A percentile compares a stretch with the other conserved stretches of the same genome.
Evolutionary conservation across 1,140 invertebrate species (phyloP).

Genomic region (Phthorimaea operculella): DNA sequence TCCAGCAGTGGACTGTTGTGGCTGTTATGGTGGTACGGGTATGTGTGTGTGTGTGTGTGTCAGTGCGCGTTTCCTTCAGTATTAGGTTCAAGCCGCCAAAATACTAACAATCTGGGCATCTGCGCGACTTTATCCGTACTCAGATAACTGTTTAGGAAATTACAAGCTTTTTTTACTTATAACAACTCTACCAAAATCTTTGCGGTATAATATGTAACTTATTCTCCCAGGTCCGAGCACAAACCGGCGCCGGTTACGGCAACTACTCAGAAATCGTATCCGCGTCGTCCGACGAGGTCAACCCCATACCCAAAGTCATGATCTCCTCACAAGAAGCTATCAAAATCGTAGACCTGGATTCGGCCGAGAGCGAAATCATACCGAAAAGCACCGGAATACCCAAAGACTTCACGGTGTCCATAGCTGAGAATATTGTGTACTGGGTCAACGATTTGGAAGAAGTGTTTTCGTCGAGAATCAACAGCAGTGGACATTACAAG

Average conservation of each 20-base stretch:
- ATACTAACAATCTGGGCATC: no score
- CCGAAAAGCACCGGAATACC: constrained; percentile 72
- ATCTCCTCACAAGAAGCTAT: constrained; percentile 78
- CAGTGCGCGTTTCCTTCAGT: no score
- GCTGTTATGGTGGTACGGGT: no score
- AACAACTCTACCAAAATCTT: no score
- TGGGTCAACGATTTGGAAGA: constrained; percentile 88
- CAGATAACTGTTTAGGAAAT: background rate
- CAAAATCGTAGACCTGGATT: constrained; percentile 79
- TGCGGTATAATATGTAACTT: no score
- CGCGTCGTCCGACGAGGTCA: constrained; percentile 73
- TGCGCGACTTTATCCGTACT: no score
- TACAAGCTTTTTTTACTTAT: constrained; percentile 2
- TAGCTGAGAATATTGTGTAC: constrained; percentile 79
- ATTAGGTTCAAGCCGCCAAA: no score
- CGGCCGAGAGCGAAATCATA: constrained; percentile 68
- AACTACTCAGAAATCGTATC: constrained; percentile 72
- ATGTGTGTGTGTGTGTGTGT: no score
- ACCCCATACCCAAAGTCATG: constrained; percentile 82
- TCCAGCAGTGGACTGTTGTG: no score
- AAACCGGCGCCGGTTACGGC: constrained; percentile 80
- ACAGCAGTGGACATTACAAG: constrained; percentile 63
- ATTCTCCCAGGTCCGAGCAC: constrained; percentile 77
- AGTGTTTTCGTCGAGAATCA: constrained; percentile 74
- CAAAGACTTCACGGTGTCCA: constrained; percentile 71